A percentile compares a stretch with the other conserved stretches of the same genome.
Evolutionary conservation across 2,888 invertebrate species (phyloP).

Genomic region (Notodonta dromedarius): DNA sequence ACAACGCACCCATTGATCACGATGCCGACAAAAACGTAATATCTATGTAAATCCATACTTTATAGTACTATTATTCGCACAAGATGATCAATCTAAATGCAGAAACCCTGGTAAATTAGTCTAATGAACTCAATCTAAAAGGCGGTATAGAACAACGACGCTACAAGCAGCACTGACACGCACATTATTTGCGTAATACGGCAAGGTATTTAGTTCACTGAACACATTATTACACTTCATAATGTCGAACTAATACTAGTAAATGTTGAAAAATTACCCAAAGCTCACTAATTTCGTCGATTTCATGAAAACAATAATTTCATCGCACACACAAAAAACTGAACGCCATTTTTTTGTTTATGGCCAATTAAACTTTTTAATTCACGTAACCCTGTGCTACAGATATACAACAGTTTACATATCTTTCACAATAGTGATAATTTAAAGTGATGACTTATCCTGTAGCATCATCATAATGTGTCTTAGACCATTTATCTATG

Average conservation of each 20-base stretch:
- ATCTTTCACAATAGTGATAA: too few species aligned
- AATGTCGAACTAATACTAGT: conserved; percentile 35
- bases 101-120: conserved; percentile 57
- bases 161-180: conserved; percentile 72
- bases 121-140: conserved; percentile 67
- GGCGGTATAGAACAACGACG: conserved; percentile 79
- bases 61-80: conserved; percentile 33
- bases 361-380: conserved; percentile 59
- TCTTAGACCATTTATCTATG: too few species aligned
- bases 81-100: conserved; percentile 42
- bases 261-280: conserved; percentile 34
- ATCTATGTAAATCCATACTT: conserved; percentile 48
- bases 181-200: conserved; percentile 58
- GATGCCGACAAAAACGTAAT: conserved; percentile 59
- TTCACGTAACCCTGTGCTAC: not conserved
- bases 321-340: conserved; percentile 83
- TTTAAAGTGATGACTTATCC: too few species aligned
- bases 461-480: too few species aligned
- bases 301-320: conserved; percentile 77
- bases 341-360: conserved; percentile 84
- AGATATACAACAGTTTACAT: not conserved
- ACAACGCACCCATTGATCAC: conserved; percentile 74
- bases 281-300: conserved; percentile 48
- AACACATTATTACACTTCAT: conserved; percentile 45
- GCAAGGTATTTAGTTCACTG: conserved; percentile 35